These are phyloP conservation scores for Clostera curtula DNA, from an alignment of 2,888 invertebrate species.

Conservation along the genomic window DNA sequence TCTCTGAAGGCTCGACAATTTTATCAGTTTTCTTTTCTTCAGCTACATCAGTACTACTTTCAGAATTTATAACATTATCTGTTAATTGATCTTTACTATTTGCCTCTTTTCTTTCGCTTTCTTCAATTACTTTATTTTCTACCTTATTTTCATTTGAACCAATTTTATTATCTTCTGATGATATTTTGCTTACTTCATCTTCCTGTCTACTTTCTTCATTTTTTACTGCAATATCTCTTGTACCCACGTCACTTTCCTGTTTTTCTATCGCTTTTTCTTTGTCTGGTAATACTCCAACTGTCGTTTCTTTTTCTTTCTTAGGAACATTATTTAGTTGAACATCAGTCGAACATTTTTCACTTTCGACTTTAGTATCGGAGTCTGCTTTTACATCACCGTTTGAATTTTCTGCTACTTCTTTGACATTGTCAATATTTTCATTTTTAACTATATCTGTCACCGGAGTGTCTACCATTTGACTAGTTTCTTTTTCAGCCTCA, in stretches of 20 bases:
- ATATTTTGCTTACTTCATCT: not conserved
- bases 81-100: conserved; percentile 7
- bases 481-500: too few species aligned
- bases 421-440: too few species aligned
- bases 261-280: not conserved
- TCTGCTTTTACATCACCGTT: too few species aligned
- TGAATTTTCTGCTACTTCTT: too few species aligned
- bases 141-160: conserved; percentile 10
- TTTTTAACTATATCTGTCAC: too few species aligned
- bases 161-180: conserved; percentile 6
- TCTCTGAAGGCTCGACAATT: conserved; percentile 6
- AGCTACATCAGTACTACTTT: conserved; percentile 9
- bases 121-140: conserved; percentile 10
- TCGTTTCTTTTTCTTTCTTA: too few species aligned
- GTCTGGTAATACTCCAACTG: too few species aligned
- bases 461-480: too few species aligned
- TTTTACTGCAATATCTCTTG: conserved; percentile 1
- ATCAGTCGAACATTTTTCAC: too few species aligned
- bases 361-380: too few species aligned
- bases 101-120: conserved; percentile 17
- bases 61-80: conserved; percentile 14
- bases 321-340: too few species aligned
- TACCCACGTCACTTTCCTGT: conserved; percentile 1
- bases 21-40: conserved; percentile 11
- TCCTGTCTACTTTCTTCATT: conserved; percentile 2